Evolutionary conservation across 2,888 invertebrate genomes (phyloP), one percentile per base, ranked within the genome.

Genomic region (Steinernema scapterisci): DNA sequence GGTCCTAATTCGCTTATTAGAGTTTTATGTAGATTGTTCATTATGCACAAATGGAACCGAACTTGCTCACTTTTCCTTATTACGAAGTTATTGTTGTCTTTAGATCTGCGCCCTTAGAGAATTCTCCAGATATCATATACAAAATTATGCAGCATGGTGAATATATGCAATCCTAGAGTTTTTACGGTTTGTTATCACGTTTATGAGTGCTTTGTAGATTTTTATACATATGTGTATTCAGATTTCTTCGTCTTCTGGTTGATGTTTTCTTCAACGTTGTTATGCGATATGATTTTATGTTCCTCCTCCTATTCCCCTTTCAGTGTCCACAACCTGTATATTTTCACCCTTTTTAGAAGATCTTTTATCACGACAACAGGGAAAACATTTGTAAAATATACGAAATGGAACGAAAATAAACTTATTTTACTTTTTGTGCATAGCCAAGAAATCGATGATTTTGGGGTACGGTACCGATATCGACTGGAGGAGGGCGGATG

Each of bases 1-100:
- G 63, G 63, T 63, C 63, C 54, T 25, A 31, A 38, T 63, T 63
- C 63, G 63, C 63, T 63, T 63, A 63, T 31, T 63, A 63, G 63
- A 63, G 27, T 63, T 63, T 27, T 38, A 38, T 63, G 48, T 63
- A 63, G 63, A 63, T 21, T 16, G 27, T 23, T 25, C 21, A 38
- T 52, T 52, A 52, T 27, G 63, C 63, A 63, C 63, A 31, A 16
- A 38, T 38, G 38, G 38, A 21, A 31, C 63, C 63, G 63, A 63
- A 63, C 27, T 63, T 63, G 63, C 63, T 63, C 63, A 63, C 63
- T 11, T 52, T n/a, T 19, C 3, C 3, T n/a, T n/a, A 7, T 1
- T 27, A 63, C 48, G 63, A 63, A 31, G 13, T 63, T 13, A 27
- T 31, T 38, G 38, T 38, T 38, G 6, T 31, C 31, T 25, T 63